Evolutionary conservation across 2,797 vertebrate species (phyloP), one percentile per base, ranked within the genome.

Genomic region (Gobionotothen gibberifrons): DNA sequence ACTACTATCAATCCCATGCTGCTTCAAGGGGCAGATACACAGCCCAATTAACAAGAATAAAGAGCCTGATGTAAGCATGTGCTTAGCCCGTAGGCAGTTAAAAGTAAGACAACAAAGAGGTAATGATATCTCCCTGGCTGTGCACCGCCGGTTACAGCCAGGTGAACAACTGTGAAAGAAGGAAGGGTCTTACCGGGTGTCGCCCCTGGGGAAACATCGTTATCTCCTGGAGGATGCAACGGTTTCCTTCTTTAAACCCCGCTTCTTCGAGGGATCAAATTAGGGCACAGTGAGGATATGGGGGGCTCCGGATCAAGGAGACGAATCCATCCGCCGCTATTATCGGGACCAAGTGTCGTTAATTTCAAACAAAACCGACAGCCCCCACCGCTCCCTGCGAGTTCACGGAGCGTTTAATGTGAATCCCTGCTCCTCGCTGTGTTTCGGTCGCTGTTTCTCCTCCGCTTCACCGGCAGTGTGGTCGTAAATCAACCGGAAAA

Each of bases 201-300:
- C 97, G 95, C 93, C 97, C 97, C 92, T 97, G 97, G 76, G 97
- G 96, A 86, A 98, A 98, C 97, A 97, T 98, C 67, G 92, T 93
- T 88, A 77, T 89, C 85, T 93, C 91, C 86, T 78, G 57, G 84
- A 87, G 90, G 92, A 82, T 76, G 85, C 76, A 71, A 87, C 91
- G 66, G 90, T 69, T 88, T 89, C 80, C 84, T 91, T 85, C 84
- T 67, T 56, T 61, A 80, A 84, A 53, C 47, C 79, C 76, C 69
- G 63, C 26, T 64, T 58, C 26, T 64, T 58, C 17, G 32, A 57
- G 59, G 85, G 78, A 74, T 81, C 82, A 65, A 76, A 82, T 12
- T 22, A 21, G 78, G 70, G 76, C 22, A 49, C 67, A 39, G 40
- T 10, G 43, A 56, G 55, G 74, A 43, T 16, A 44, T 3, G 53